phyloP scores from a whole-genome alignment of 2,113 vertebrate species.

The Rhegmatorhina hoffmannsi region DNA sequence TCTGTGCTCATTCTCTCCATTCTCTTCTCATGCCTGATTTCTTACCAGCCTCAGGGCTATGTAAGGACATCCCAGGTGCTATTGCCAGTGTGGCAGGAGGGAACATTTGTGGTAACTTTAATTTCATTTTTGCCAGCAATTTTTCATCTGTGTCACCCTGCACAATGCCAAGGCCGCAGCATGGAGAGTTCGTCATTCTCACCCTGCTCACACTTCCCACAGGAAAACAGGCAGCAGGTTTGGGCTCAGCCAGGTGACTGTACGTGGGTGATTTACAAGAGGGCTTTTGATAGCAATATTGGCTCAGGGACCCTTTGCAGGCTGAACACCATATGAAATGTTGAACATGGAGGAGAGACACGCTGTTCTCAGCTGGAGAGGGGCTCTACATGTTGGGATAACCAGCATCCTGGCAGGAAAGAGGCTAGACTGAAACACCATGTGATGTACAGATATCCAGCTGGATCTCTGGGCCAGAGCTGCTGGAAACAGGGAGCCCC shows the following conservation, averaged over 20 bases:
- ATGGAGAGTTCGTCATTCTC: background rate
- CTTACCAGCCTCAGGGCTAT: background rate
- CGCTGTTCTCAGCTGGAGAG: background rate
- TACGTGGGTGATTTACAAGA: background rate
- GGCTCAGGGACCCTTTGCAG: background rate
- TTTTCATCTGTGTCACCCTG: background rate
- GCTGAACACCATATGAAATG: background rate
- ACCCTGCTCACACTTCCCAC: background rate
- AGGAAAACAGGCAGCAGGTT: background rate
- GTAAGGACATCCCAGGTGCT: background rate
- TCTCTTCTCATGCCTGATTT: background rate
- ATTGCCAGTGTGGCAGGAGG: background rate
- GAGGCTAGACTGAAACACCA: rapidly evolving
- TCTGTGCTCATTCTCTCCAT: background rate
- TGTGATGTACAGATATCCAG: background rate
- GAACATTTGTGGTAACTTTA: background rate
- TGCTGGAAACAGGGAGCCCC: background rate
- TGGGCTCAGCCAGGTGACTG: background rate
- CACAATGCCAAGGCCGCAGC: background rate
- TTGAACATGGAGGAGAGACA: background rate
- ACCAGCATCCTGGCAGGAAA: background rate
- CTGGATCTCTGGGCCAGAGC: background rate
- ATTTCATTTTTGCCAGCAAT: background rate
- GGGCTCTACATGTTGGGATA: background rate
- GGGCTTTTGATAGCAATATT: background rate